A percentile compares a stretch with the other conserved stretches of the same genome.
These are phyloP conservation scores for Notechis scutatus DNA, from an alignment of 2,113 vertebrate species.

Conservation along the genomic window DNA sequence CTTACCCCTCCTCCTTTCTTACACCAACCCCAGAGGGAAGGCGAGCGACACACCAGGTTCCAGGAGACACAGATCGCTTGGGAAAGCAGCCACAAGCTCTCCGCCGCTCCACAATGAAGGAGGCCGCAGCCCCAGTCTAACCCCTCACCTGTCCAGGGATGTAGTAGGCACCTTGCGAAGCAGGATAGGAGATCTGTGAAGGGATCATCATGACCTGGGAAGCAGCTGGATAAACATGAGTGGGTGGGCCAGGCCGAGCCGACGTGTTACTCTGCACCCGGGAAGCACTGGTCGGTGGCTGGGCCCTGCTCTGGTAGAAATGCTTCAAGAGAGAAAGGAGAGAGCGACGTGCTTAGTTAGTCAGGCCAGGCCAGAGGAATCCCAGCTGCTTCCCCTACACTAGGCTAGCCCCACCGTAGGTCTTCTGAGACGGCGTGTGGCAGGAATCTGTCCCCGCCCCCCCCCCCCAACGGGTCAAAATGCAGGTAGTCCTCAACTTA, in stretches of 20 bases:
- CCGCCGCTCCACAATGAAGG: background rate
- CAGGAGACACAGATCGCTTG: background rate
- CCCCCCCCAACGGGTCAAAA: background rate
- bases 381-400: slow-evolving; percentile 1
- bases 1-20: background rate
- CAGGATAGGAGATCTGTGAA: slow-evolving; percentile 86
- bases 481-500: background rate
- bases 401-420: background rate
- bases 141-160: slow-evolving; percentile 89
- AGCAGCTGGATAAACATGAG: slow-evolving; percentile 90
- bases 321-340: slow-evolving; percentile 72
- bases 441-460: background rate
- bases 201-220: slow-evolving; percentile 99
- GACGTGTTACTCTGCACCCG: slow-evolving; percentile 83
- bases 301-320: slow-evolving; percentile 87
- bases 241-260: slow-evolving; percentile 84
- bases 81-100: background rate
- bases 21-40: background rate
- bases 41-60: background rate
- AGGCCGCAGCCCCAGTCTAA: background rate
- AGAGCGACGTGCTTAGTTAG: slow-evolving; percentile 18
- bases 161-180: slow-evolving; percentile 90
- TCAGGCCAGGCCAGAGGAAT: background rate
- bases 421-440: background rate
- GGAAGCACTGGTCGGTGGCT: slow-evolving; percentile 82